Conservation (phyloP, 1,140 invertebrate species). For the Calephelis virginiensis region DNA sequence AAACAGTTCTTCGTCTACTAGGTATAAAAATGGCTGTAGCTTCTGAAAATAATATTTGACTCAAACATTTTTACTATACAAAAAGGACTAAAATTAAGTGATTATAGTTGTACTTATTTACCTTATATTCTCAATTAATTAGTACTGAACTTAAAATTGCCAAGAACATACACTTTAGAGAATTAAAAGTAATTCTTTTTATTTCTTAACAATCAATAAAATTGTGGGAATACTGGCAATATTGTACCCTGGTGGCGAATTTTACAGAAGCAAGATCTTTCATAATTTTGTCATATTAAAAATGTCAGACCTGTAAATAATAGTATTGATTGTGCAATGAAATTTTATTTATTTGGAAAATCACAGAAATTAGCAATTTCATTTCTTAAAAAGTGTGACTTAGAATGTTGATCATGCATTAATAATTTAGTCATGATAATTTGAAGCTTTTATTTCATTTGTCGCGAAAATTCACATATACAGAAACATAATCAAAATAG, state of each 20-base stretch:
- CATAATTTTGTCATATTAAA: background rate
- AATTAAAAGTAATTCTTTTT: background rate
- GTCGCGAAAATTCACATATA: background rate
- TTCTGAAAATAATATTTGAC: no score
- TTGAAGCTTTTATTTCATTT: slow-evolving; percentile 19
- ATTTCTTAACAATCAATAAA: background rate
- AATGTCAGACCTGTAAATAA: slow-evolving; percentile 28
- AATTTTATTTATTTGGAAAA: slow-evolving; percentile 41
- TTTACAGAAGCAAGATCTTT: no score
- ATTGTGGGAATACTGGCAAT: background rate
- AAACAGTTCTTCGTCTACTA: no score
- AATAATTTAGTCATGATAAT: background rate
- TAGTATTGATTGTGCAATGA: slow-evolving; percentile 57
- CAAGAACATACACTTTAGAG: no score
- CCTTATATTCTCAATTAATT: no score
- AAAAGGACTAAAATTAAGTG: no score
- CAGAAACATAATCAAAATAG: background rate
- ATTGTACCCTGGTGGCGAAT: background rate
- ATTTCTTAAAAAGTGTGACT: slow-evolving; percentile 19
- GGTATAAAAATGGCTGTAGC: no score
- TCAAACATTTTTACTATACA: no score
- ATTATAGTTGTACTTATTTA: no score
- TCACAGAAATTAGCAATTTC: slow-evolving; percentile 19
- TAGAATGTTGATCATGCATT: slow-evolving; percentile 22
- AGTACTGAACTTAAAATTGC: no score